Conservation (phyloP, 2,888 invertebrate genomes). For the Drosophila infuscata region DNA sequence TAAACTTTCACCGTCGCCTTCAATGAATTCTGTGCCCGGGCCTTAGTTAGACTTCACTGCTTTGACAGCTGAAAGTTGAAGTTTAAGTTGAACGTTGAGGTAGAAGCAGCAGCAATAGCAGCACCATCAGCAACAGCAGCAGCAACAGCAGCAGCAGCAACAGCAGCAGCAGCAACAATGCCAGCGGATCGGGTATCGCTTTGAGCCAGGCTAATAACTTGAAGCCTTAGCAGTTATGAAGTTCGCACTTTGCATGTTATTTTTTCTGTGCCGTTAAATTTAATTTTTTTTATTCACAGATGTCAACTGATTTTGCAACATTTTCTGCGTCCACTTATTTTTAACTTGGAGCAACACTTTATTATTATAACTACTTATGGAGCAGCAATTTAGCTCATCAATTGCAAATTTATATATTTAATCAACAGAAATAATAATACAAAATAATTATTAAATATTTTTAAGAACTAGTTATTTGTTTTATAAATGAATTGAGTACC, state of each 20-base stretch:
- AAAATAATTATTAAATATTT: no score
- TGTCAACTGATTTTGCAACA: constrained; percentile 51
- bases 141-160: not conserved
- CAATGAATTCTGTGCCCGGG: constrained; percentile 59
- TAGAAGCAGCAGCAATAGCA: not conserved
- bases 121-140: constrained; percentile 1
- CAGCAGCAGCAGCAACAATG: not conserved
- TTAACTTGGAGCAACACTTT: not conserved
- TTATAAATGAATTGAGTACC: no score
- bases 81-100: not conserved
- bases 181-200: constrained; percentile 66
- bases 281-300: constrained; percentile 51
- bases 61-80: constrained; percentile 33
- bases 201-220: constrained; percentile 75
- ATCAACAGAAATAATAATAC: not conserved
- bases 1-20: constrained; percentile 66
- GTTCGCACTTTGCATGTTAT: constrained; percentile 60
- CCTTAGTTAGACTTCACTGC: constrained; percentile 41
- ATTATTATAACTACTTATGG: not conserved
- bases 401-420: not conserved
- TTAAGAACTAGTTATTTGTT: no score
- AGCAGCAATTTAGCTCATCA: not conserved
- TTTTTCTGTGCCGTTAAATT: constrained; percentile 66
- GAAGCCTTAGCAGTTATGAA: constrained; percentile 78
- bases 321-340: constrained; percentile 2